Conservation (phyloP, 1,140 invertebrate genomes). For the Hyphantria cunea region DNA sequence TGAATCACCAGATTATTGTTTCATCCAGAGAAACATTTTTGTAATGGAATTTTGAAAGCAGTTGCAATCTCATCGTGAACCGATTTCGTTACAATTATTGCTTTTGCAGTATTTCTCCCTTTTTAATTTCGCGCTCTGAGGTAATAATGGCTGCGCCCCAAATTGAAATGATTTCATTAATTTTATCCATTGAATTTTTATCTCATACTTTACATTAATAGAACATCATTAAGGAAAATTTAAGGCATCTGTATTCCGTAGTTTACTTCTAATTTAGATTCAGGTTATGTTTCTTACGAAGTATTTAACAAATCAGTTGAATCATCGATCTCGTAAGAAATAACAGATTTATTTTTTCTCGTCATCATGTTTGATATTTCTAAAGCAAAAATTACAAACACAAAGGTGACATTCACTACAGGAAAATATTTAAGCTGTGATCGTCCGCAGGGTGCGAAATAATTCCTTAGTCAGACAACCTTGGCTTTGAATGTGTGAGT, state of each 20-base stretch:
- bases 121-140: slow-evolving; percentile 36
- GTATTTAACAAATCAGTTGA: not conserved
- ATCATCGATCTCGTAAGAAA: no score
- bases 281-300: not conserved
- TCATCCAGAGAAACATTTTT: slow-evolving; percentile 32
- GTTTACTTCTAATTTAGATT: no score
- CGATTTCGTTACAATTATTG: slow-evolving; percentile 42
- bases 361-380: no score
- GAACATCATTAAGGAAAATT: not conserved
- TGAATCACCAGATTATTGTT: slow-evolving; percentile 31
- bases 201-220: not conserved
- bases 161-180: slow-evolving; percentile 48
- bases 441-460: no score
- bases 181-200: slow-evolving; percentile 31
- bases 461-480: no score
- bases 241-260: not conserved
- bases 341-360: no score
- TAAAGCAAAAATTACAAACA: no score
- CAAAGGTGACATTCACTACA: no score
- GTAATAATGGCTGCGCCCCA: slow-evolving; percentile 28
- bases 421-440: no score
- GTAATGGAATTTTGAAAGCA: slow-evolving; percentile 34
- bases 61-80: slow-evolving; percentile 43
- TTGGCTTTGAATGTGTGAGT: no score
- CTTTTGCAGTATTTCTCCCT: slow-evolving; percentile 39